Percentiles rank a stretch among this genome's conserved stretches.
Evolutionary conservation across 2,113 vertebrate species (phyloP).

Genomic region (Paramisgurnus dabryanus): DNA sequence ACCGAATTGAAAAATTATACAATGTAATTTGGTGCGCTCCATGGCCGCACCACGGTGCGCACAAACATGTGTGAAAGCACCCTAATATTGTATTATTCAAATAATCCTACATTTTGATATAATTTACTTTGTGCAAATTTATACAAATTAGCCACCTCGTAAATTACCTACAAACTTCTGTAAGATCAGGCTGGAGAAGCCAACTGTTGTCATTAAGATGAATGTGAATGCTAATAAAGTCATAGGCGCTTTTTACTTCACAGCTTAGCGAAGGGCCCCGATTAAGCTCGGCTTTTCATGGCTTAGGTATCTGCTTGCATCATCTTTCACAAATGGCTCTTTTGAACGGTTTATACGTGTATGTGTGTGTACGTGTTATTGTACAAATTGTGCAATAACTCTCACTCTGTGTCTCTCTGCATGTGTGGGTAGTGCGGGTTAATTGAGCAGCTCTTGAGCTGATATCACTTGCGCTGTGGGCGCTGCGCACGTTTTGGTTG

Average conservation of each 20-base stretch:
- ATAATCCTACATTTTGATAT: too few species aligned
- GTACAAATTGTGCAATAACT: conserved; percentile 20
- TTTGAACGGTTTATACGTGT: neutral
- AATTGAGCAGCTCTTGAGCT: conserved; percentile 55
- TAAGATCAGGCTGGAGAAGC: too few species aligned
- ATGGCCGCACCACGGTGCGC: too few species aligned
- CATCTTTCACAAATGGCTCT: neutral
- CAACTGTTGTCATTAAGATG: neutral
- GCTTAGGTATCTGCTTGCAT: neutral
- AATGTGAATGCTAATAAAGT: neutral
- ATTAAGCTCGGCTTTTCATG: too few species aligned
- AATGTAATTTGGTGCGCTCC: too few species aligned
- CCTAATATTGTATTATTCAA: too few species aligned
- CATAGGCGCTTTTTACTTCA: neutral
- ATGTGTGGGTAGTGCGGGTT: conserved; percentile 48
- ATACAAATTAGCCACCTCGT: too few species aligned
- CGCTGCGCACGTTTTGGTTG: conserved; percentile 34
- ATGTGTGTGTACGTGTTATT: conserved; percentile 15
- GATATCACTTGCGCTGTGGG: conserved; percentile 47
- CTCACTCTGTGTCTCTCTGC: neutral
- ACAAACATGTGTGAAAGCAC: too few species aligned
- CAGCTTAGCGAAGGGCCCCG: too few species aligned
- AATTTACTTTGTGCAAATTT: too few species aligned
- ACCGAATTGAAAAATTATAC: too few species aligned
- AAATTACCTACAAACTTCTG: too few species aligned